Percentiles rank a stretch among this genome's conserved stretches.
phyloP scores from a whole-genome alignment of 2,797 vertebrate species.

The Pterois miles region DNA sequence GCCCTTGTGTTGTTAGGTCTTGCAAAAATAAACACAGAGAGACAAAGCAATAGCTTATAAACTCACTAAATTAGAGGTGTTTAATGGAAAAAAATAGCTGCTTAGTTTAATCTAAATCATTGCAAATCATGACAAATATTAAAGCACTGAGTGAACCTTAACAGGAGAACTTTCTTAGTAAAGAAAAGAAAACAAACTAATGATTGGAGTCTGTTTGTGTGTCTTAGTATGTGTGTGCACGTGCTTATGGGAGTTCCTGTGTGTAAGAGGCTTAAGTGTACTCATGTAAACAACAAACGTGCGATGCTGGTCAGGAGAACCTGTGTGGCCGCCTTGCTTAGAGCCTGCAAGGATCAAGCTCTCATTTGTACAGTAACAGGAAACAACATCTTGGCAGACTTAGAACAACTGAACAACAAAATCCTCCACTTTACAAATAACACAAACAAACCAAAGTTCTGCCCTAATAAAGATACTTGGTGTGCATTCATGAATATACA shows the following conservation, averaged over 20 bases:
- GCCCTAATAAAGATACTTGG: not conserved
- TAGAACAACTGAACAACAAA: slow-evolving; percentile 21
- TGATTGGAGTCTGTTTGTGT: slow-evolving; percentile 53
- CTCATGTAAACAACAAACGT: slow-evolving; percentile 68
- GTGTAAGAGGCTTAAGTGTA: slow-evolving; percentile 71
- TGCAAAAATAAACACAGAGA: slow-evolving; percentile 66
- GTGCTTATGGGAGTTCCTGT: slow-evolving; percentile 75
- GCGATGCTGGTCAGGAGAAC: slow-evolving; percentile 34
- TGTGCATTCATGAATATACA: not conserved
- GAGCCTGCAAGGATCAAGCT: slow-evolving; percentile 38
- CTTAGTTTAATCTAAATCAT: not conserved
- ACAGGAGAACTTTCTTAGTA: slow-evolving; percentile 1
- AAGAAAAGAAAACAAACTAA: slow-evolving; percentile 48
- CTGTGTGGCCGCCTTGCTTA: slow-evolving; percentile 67
- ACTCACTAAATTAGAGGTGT: not conserved
- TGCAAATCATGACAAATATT: slow-evolving; percentile 4
- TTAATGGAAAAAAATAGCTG: not conserved
- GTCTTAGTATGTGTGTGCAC: slow-evolving; percentile 49
- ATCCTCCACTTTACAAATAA: slow-evolving; percentile 1
- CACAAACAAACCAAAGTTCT: slow-evolving; percentile 27
- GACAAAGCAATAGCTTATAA: slow-evolving; percentile 23
- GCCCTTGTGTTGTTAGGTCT: slow-evolving; percentile 62
- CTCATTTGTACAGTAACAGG: slow-evolving; percentile 71
- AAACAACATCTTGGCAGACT: slow-evolving; percentile 49
- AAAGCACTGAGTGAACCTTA: slow-evolving; percentile 7